Conservation (phyloP, 2,113 vertebrate species). For the Syngnathus scovelli region DNA sequence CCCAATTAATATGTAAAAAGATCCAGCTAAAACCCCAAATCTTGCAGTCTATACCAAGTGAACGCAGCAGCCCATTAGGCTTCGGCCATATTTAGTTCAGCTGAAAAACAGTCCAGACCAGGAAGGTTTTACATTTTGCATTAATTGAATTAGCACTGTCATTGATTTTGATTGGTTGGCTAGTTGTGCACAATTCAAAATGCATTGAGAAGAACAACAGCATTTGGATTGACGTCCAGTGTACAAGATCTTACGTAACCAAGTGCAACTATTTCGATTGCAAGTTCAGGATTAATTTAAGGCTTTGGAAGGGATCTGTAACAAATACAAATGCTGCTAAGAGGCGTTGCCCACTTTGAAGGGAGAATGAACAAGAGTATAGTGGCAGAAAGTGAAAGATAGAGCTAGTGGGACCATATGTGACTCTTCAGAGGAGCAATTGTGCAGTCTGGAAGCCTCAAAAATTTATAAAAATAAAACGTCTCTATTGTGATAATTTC, state of each 20-base stretch:
- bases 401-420: not conserved
- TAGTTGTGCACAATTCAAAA: not conserved
- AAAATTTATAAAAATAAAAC: constrained; percentile 41
- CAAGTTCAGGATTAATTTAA: not conserved
- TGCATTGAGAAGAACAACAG: no score
- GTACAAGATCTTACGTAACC: not conserved
- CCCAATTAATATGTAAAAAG: not conserved
- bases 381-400: not conserved
- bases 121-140: not conserved
- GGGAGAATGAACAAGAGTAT: not conserved
- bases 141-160: constrained; percentile 3
- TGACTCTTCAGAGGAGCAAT: not conserved
- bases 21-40: not conserved
- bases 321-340: constrained; percentile 1
- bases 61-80: not conserved
- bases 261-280: not conserved
- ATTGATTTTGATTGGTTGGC: not conserved
- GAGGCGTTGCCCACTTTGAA: not conserved
- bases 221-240: not conserved
- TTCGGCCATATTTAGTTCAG: not conserved
- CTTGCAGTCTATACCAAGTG: not conserved
- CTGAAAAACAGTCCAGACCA: not conserved
- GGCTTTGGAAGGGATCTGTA: not conserved
- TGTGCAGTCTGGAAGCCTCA: not conserved
- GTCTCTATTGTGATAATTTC: constrained; percentile 27